Evolutionary conservation across 2,888 invertebrate genomes (phyloP), one percentile per base, ranked within the genome.

Genomic region (Eupeodes luniger): DNA sequence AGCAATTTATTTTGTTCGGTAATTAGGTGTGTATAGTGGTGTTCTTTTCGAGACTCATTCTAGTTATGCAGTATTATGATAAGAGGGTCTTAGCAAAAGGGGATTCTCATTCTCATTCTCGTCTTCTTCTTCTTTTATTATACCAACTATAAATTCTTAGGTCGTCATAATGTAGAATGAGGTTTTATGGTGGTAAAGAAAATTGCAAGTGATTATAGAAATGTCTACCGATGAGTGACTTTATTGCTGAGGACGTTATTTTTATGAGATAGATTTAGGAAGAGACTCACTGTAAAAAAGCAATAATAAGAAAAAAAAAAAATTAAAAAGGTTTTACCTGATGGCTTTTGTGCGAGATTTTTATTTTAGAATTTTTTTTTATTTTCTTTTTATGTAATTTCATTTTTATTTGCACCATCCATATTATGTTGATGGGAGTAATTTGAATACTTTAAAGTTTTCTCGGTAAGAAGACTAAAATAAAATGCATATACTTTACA

Each of bases 121-220:
- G 12, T 51, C 47, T 49, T 47, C 27, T 66, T 27, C 34, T 34
- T 40, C 4, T 27, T 36, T 16, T 47, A 27, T 27, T 80, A n/a
- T n/a, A 34, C 69, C n/a, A 40, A n/a, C 5, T 19, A 3, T 57
- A 51, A 53, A 27, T 16, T 64, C 57, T 67, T 67, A 34, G 16
- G n/a, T 36, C 40, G n/a, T 72, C 55, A 67, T 69, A 59, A 55
- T 79, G 67, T 67, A 44, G 19, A 69, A 59, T 77, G 49, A 64
- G 75, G 16, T 44, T 81, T 83, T 66, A 84, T 81, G 89, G 87
- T 89, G 89, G 85, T 90, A 87, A 84, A 86, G 89, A 81, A 90
- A 90, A 90, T 90, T 90, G 90, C 83, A 90, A 90, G 89, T 89
- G 89, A 90, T 90, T 90, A 90, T 90, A 89, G 89, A 90, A 89